Conservation (phyloP, 2,888 invertebrate genomes). For the Sacculina carcini region DNA sequence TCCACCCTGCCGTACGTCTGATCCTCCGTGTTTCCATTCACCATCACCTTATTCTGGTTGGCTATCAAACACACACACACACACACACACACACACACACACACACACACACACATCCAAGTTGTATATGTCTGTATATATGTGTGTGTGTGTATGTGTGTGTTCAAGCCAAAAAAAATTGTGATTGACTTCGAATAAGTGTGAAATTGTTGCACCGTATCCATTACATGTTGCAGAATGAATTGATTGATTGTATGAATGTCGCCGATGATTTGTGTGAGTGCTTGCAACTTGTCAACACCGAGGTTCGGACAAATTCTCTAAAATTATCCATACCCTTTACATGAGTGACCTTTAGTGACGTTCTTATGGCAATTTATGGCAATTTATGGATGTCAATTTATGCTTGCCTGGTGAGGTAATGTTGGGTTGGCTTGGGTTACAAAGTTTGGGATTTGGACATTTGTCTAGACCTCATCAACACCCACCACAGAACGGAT, state of each 20-base stretch:
- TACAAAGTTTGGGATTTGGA: slow-evolving; percentile 2
- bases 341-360: too few species aligned
- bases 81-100: neutral
- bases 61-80: slow-evolving; percentile 25
- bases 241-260: slow-evolving; percentile 80
- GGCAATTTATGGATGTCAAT: neutral
- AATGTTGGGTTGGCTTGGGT: neutral
- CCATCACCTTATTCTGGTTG: slow-evolving; percentile 58
- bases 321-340: too few species aligned
- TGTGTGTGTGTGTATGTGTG: slow-evolving; percentile 3
- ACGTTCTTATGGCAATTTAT: too few species aligned
- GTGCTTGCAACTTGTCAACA: too few species aligned
- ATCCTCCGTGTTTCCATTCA: slow-evolving; percentile 35
- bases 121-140: slow-evolving; percentile 2
- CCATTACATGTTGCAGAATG: slow-evolving; percentile 68
- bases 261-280: too few species aligned
- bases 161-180: slow-evolving; percentile 24
- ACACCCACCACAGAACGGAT: slow-evolving; percentile 59
- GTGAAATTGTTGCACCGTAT: slow-evolving; percentile 66
- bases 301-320: too few species aligned
- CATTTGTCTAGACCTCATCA: too few species aligned
- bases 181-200: slow-evolving; percentile 46
- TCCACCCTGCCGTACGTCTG: slow-evolving; percentile 45
- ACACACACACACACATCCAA: neutral
- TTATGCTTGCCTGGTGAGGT: neutral